phyloP scores from a whole-genome alignment of 2,888 invertebrate species.

The Thecocarcelia acutangulata region DNA sequence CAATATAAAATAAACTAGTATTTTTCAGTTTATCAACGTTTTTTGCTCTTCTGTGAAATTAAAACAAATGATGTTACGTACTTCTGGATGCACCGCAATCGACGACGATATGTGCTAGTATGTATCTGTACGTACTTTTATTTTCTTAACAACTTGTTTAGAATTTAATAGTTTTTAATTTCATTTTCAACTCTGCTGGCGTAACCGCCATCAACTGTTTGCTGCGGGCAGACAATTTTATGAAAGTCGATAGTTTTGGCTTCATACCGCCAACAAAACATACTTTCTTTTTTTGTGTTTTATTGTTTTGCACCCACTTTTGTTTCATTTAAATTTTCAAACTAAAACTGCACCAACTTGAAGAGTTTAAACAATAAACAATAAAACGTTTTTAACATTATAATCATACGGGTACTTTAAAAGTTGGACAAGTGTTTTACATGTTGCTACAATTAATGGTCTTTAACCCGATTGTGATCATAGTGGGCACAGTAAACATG shows the following conservation, averaged over 20 bases:
- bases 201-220: neutral
- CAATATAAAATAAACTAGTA: too few species aligned
- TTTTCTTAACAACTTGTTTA: constrained; percentile 29
- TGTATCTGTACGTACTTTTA: too few species aligned
- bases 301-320: neutral
- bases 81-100: too few species aligned
- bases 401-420: constrained; percentile 30
- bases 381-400: constrained; percentile 32
- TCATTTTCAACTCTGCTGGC: constrained; percentile 22
- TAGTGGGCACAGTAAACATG: neutral
- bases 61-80: too few species aligned
- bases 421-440: constrained; percentile 20
- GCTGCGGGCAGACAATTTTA: neutral
- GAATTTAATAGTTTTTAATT: constrained; percentile 43
- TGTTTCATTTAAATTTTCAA: neutral
- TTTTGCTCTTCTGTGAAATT: too few species aligned
- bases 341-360: neutral
- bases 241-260: constrained; percentile 47
- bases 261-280: constrained; percentile 25
- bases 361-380: constrained; percentile 1
- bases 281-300: constrained; percentile 47
- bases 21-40: too few species aligned
- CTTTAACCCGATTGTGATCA: neutral
- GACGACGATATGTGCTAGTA: too few species aligned
- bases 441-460: neutral